Conservation (phyloP, 35 echinoderm and acorn worm species). For the Apostichopus californicus region DNA sequence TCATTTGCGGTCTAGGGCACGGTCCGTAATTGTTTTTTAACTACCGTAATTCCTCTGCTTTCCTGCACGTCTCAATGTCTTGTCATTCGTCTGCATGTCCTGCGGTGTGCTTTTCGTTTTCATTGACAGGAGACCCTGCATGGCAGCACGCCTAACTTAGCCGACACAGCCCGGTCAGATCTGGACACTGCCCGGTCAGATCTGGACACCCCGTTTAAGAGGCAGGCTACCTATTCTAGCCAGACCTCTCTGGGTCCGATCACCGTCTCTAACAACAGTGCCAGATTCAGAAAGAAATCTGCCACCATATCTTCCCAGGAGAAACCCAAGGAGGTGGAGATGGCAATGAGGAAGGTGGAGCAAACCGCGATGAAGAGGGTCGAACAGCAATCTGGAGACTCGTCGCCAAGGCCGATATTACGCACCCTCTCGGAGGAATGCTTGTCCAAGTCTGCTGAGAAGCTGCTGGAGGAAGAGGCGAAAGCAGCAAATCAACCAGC, state of each 20-base stretch:
- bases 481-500: not conserved
- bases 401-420: conserved; percentile 18
- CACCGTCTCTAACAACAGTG: conserved; percentile 10
- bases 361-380: not conserved
- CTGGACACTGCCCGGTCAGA: not conserved
- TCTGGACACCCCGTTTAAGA: not conserved
- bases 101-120: not conserved
- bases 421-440: conserved; percentile 32
- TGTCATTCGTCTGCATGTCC: not conserved
- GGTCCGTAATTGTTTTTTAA: too few relatives aligned
- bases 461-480: not conserved
- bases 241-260: not conserved
- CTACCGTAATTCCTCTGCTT: not conserved
- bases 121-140: conserved; percentile 17
- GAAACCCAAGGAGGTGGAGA: conserved; percentile 8
- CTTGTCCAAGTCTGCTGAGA: conserved; percentile 42
- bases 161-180: not conserved
- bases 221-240: conserved; percentile 32
- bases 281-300: conserved; percentile 32
- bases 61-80: not conserved
- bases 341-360: not conserved
- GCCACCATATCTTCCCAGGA: conserved; percentile 4
- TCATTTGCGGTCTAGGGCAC: too few relatives aligned
- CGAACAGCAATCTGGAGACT: not conserved
- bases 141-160: conserved; percentile 37